These are phyloP conservation scores for Odontomyia ornata DNA, from an alignment of 2,888 invertebrate species.

Conservation along the genomic window DNA sequence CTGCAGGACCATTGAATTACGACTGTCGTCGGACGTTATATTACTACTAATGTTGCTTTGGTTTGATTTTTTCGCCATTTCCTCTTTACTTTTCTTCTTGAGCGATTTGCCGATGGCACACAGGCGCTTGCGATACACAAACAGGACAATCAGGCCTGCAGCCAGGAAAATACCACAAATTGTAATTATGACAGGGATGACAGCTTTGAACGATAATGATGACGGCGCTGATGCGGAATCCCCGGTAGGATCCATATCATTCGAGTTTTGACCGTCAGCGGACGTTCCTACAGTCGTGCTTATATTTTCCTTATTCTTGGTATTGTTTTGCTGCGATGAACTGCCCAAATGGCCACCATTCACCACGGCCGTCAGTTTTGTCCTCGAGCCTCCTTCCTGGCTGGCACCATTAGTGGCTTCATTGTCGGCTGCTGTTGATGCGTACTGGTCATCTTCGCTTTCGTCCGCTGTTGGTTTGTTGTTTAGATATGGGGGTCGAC, in stretches of 20 bases:
- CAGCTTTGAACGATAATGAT: slow-evolving; percentile 68
- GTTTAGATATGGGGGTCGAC: slow-evolving; percentile 16
- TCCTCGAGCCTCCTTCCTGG: slow-evolving; percentile 52
- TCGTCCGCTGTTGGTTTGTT: background rate
- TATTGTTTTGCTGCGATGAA: slow-evolving; percentile 38
- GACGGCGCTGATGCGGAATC: slow-evolving; percentile 56
- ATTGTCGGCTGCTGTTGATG: slow-evolving; percentile 3
- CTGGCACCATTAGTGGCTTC: slow-evolving; percentile 23
- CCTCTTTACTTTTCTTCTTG: slow-evolving; percentile 71
- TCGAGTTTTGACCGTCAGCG: slow-evolving; percentile 1
- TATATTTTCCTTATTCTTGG: slow-evolving; percentile 42
- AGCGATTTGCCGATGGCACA: slow-evolving; percentile 71
- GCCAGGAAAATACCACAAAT: slow-evolving; percentile 75
- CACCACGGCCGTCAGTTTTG: slow-evolving; percentile 58
- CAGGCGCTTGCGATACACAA: slow-evolving; percentile 75
- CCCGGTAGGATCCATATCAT: slow-evolving; percentile 1
- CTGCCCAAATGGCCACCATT: slow-evolving; percentile 48
- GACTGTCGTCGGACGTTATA: slow-evolving; percentile 59
- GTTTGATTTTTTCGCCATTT: slow-evolving; percentile 72
- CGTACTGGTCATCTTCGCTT: background rate
- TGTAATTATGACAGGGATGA: slow-evolving; percentile 74
- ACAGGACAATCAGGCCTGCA: slow-evolving; percentile 72
- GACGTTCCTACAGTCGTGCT: background rate
- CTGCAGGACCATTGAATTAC: slow-evolving; percentile 71
- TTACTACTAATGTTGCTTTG: slow-evolving; percentile 60